Evolutionary conservation across 2,797 vertebrate genomes (phyloP), one percentile per base, ranked within the genome.

Genomic region (Helicolenus hilgendorfi): DNA sequence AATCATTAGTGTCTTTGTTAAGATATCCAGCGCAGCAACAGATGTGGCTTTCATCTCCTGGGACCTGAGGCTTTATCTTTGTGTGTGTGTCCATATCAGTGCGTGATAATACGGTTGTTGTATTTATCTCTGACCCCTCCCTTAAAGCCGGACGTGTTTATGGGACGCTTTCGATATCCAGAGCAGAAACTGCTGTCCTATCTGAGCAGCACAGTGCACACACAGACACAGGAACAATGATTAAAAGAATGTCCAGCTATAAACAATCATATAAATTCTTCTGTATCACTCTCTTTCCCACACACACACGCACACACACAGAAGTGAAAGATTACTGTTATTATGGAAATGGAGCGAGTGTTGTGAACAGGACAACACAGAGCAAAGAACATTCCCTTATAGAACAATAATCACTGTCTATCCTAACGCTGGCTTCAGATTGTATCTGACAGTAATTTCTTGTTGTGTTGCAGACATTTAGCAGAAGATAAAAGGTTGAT

Each of bases 1-100:
- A 82, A 79, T 87, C 85, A 79, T 79, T 53, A 13, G 26, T 45
- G 56, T 89, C 85, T 87, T 81, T 76, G 72, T 91, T 84, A 64
- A 86, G 77, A 77, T 72, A 75, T 65, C 70, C n/a, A 74, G 56
- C 3, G 9, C 60, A 89, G 29, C 53, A 89, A 70, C 81, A 91
- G 72, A 88, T 89, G 77, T 58, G 77, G 78, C 89, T 87, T 85
- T 93, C 80, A 94, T 92, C 90, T 86, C 24, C 24, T 24, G 14
- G 4, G 6, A 20, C 38, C 55, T 38, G 26, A 41, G 58, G 33
- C 76, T 85, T 74, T 84, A 75, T 87, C 65, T 81, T 2, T 38
- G 29, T 65, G 29, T 79, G 74, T 55, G 63, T 77, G 63, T 72
- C 45, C 24, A n/a, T 81, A 69, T 86, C 85, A 88, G 70, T 60